phyloP scores from a whole-genome alignment of 2,113 vertebrate species.

The Mesocricetus auratus region DNA sequence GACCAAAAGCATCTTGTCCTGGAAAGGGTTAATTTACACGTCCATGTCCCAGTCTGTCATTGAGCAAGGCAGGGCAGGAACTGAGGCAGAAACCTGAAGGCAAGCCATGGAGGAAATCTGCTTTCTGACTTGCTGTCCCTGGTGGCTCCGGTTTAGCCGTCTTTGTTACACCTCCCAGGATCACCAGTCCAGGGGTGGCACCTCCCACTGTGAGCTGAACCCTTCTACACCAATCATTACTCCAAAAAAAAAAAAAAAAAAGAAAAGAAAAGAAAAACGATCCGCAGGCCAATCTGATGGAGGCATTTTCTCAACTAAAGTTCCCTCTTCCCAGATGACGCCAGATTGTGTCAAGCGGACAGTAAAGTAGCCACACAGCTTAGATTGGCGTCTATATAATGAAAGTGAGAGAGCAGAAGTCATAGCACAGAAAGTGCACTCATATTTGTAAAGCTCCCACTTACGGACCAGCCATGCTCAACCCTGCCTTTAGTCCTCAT shows the following conservation, averaged over 20 bases:
- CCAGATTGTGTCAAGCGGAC: background rate
- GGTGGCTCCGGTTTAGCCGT: background rate
- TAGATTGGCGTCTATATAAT: background rate
- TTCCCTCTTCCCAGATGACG: background rate
- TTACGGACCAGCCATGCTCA: background rate
- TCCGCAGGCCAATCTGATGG: background rate
- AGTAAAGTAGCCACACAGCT: background rate
- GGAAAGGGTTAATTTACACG: background rate
- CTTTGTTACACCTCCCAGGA: background rate
- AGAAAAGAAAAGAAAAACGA: no score
- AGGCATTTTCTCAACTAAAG: background rate
- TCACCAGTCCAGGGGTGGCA: accelerated
- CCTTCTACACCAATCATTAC: background rate
- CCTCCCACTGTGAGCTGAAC: background rate
- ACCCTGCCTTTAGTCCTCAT: background rate
- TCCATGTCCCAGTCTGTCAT: background rate
- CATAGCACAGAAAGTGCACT: no score
- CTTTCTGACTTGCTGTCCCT: background rate
- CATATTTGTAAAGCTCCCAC: background rate
- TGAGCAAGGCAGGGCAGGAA: background rate
- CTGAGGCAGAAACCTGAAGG: background rate
- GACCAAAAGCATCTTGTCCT: background rate
- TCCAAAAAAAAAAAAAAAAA: background rate
- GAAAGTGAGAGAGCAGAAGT: background rate
- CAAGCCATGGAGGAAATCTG: background rate